A percentile compares a stretch with the other conserved stretches of the same genome.
Conservation (phyloP, 2,888 invertebrate genomes). For the Copidosoma aretas region DNA sequence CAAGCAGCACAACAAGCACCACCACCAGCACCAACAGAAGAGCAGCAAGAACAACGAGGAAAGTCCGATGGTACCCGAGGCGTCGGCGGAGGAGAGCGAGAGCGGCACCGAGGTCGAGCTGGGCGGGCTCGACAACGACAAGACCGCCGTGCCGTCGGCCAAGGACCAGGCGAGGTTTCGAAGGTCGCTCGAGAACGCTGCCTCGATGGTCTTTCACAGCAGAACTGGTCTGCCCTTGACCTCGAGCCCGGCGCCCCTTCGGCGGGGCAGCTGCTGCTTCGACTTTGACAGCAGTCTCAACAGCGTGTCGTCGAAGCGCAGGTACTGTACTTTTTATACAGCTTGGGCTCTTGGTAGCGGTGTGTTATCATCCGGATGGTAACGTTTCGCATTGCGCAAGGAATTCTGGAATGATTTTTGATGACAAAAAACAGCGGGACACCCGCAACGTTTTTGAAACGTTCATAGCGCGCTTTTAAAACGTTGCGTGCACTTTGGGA, state of each 20-base stretch:
- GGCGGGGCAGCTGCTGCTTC: constrained; percentile 79
- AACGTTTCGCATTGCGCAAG: no score
- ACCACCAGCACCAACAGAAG: constrained; percentile 12
- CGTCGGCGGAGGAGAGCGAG: neutral
- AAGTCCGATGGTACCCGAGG: neutral
- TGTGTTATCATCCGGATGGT: no score
- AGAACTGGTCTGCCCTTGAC: constrained; percentile 83
- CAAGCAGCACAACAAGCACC: constrained; percentile 41
- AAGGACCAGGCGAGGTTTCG: constrained; percentile 77
- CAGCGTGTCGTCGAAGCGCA: constrained; percentile 81
- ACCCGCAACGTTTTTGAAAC: no score
- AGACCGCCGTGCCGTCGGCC: constrained; percentile 70
- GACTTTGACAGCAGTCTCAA: constrained; percentile 84
- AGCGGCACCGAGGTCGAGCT: neutral
- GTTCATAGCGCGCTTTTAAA: no score
- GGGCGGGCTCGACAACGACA: constrained; percentile 41
- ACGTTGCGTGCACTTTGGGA: no score
- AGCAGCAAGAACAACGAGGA: neutral
- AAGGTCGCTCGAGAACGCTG: constrained; percentile 77
- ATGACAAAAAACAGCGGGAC: no score
- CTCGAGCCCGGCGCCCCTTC: constrained; percentile 84
- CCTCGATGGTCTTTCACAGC: constrained; percentile 83
- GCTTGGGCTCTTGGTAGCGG: no score
- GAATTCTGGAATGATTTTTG: no score
- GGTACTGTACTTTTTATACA: constrained; percentile 69